A percentile compares a stretch with the other conserved stretches of the same genome.
These are phyloP conservation scores for Stegastes partitus DNA, from an alignment of 2,113 vertebrate genomes.

Conservation along the genomic window DNA sequence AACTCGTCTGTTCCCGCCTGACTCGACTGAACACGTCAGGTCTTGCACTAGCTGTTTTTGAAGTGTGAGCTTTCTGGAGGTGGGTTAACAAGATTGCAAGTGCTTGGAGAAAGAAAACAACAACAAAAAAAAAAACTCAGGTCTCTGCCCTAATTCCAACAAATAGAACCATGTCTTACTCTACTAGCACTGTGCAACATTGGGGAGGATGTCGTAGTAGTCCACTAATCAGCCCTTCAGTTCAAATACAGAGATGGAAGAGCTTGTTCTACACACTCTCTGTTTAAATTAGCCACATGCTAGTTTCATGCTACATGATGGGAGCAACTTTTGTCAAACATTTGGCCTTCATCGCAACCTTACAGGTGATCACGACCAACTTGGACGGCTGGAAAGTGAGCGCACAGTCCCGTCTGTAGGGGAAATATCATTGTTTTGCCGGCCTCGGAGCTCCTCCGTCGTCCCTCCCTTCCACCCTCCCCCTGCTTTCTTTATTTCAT, in stretches of 20 bases:
- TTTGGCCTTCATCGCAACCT: conserved; percentile 13
- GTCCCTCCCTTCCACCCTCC: conserved; percentile 9
- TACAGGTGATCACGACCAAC: conserved; percentile 1
- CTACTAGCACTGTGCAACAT: conserved; percentile 74
- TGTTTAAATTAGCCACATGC: conserved; percentile 13
- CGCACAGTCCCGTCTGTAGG: neutral
- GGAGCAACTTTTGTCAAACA: conserved; percentile 27
- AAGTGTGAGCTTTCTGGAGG: conserved; percentile 57
- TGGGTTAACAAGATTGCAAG: conserved; percentile 57
- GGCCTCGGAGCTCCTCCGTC: conserved; percentile 19
- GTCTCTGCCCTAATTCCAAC: conserved; percentile 72
- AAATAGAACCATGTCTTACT: conserved; percentile 71
- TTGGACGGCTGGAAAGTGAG: conserved; percentile 6
- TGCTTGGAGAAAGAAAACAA: conserved; percentile 43
- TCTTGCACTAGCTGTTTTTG: conserved; percentile 75
- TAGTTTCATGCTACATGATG: conserved; percentile 47
- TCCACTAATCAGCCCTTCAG: conserved; percentile 31
- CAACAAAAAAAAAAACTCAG: conserved; percentile 58
- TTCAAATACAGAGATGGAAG: conserved; percentile 14
- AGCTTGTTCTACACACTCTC: conserved; percentile 55
- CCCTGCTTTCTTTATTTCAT: conserved; percentile 40
- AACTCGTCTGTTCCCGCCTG: conserved; percentile 53
- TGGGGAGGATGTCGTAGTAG: conserved; percentile 9
- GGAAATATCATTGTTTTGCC: neutral
- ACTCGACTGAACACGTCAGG: conserved; percentile 58